Conservation (phyloP, 2,797 vertebrate genomes). For the Peromyscus nudipes region DNA sequence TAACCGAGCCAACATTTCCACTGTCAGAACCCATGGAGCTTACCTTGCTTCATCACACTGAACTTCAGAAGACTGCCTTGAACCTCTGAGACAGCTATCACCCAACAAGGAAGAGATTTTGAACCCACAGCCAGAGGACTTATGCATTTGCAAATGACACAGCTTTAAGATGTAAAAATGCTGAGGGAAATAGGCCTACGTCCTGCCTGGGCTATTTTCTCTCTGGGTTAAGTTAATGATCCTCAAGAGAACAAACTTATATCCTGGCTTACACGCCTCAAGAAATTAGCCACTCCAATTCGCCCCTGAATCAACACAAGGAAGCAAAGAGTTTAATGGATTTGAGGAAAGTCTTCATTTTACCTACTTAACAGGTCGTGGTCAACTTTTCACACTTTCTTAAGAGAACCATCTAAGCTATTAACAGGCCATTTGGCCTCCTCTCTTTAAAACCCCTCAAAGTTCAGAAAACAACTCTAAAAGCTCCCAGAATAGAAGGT, state of each 20-base stretch:
- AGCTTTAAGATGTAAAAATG: neutral
- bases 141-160: neutral
- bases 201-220: conserved; percentile 11
- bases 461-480: conserved; percentile 58
- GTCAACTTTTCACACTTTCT: conserved; percentile 69
- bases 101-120: neutral
- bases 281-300: conserved; percentile 28
- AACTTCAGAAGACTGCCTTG: neutral
- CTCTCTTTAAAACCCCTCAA: conserved; percentile 68
- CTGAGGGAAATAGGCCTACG: neutral
- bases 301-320: conserved; percentile 8
- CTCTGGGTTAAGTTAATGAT: conserved; percentile 12
- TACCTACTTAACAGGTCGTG: conserved; percentile 61
- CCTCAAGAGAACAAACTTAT: neutral
- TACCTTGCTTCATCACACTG: neutral
- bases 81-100: neutral
- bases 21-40: neutral
- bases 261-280: neutral
- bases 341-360: conserved; percentile 37
- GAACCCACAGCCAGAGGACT: neutral
- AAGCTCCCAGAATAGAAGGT: conserved; percentile 63
- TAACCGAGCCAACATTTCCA: neutral
- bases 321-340: conserved; percentile 34
- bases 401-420: conserved; percentile 62
- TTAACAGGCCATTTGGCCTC: conserved; percentile 66